Percentiles rank a stretch among this genome's conserved stretches.
Conservation (phyloP, 2,888 invertebrate species). For the Ariolimax columbianus region DNA sequence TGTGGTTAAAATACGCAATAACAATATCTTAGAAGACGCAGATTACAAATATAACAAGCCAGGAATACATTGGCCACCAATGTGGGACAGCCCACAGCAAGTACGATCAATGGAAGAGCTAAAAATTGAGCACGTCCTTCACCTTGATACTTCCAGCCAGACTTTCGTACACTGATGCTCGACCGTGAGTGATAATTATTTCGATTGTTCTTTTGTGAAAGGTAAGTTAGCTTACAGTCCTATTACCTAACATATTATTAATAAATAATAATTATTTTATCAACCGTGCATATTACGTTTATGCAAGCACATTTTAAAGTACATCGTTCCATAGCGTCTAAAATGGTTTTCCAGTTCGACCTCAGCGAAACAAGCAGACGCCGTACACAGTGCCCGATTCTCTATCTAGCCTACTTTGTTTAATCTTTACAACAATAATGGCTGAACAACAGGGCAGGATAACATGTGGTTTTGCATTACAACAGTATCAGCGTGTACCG, state of each 20-base stretch:
- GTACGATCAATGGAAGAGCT: not conserved
- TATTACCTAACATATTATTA: not conserved
- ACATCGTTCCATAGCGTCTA: not conserved
- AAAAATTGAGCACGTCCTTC: not conserved
- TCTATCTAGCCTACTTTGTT: too few species aligned
- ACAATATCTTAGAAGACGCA: too few species aligned
- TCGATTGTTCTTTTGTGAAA: not conserved
- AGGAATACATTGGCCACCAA: too few species aligned
- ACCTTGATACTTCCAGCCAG: not conserved
- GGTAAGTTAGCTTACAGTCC: not conserved
- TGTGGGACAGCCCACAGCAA: too few species aligned
- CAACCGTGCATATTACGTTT: not conserved
- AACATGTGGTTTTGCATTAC: too few species aligned
- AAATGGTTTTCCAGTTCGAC: not conserved
- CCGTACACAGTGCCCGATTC: too few species aligned
- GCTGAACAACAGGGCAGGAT: too few species aligned
- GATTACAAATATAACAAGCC: too few species aligned
- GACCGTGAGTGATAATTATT: not conserved
- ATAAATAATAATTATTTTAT: not conserved
- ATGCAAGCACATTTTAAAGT: not conserved
- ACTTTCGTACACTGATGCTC: conserved; percentile 1
- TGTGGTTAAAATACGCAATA: too few species aligned
- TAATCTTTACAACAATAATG: too few species aligned
- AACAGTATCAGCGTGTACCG: not conserved
- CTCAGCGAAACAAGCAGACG: not conserved